These are phyloP conservation scores for Odontamblyopus lacepedii DNA, from an alignment of 2,797 vertebrate genomes.

Conservation along the genomic window DNA sequence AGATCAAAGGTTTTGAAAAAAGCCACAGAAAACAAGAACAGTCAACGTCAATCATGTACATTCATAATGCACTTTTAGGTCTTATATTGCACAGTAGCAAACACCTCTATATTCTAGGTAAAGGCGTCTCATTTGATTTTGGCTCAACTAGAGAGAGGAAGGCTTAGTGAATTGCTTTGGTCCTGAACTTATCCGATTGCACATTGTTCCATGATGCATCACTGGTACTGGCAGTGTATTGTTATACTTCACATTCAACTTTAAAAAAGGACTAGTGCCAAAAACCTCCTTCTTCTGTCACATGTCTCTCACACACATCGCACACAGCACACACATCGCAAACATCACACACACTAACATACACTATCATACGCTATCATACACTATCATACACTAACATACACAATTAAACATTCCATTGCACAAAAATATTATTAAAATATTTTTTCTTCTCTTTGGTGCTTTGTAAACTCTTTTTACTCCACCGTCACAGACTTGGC, in stretches of 20 bases:
- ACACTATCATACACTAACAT: conserved; percentile 30
- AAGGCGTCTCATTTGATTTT: conserved; percentile 31
- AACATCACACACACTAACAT: conserved; percentile 22
- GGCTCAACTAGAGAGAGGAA: conserved; percentile 55
- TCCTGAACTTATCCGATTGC: conserved; percentile 38
- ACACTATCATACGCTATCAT: conserved; percentile 17
- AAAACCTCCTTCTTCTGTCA: neutral
- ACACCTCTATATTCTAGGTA: conserved; percentile 52
- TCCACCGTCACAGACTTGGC: conserved; percentile 98
- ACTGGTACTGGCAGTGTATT: conserved; percentile 50
- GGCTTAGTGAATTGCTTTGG: conserved; percentile 54
- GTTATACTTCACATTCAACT: conserved; percentile 69
- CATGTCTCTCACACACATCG: conserved; percentile 18
- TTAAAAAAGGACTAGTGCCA: conserved; percentile 36
- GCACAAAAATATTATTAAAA: conserved; percentile 62
- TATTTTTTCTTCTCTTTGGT: conserved; percentile 27
- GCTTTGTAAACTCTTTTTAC: conserved; percentile 60
- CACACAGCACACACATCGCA: conserved; percentile 17
- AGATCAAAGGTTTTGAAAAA: conserved; percentile 17
- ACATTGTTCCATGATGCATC: conserved; percentile 36
- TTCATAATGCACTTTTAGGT: conserved; percentile 63
- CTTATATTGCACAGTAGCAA: conserved; percentile 79
- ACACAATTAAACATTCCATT: conserved; percentile 64
- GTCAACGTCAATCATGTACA: conserved; percentile 53
- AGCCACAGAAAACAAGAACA: conserved; percentile 19